Base-by-base conservation (phyloP, 2,888 invertebrate species). In the Hydraecia micacea region DNA sequence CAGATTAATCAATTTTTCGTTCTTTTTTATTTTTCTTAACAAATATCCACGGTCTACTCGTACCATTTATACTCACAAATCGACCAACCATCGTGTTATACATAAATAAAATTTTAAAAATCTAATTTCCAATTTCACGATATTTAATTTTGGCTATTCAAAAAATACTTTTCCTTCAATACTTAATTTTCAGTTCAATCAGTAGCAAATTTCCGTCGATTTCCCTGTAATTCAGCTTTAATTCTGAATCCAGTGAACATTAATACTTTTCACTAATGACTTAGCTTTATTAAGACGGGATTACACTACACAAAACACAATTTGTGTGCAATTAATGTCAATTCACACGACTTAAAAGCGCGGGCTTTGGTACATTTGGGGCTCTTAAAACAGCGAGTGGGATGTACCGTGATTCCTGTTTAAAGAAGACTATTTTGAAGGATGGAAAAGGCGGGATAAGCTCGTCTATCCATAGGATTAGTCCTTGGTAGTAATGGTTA, bases 291-390 rank as follows among this genome's bases (percentile, higher is more conserved):
- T 82, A 88, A 85, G 69, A 74, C 84, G 46, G 69, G 87, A 86
- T 88, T 88, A 88, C 85, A 88, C 87, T 74, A 88, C 87, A 89
- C 87, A 87, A 86, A 89, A 89, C 86, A 89, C 84, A 85, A 89
- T 86, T 86, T 89, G 86, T 88, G 77, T 89, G 90, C 89, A 90
- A 90, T 90, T 90, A 90, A 89, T 79, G 90, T 86, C 90, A 86
- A 90, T 90, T 90, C 90, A 90, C 85, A 84, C 82, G 86, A 80
- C 68, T 81, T 90, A 86, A 88, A 89, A 86, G 89, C 80, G 75
- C 81, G 74, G 60, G 83, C 86, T 84, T 84, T 80, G 73, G 68
- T 73, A 63, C 65, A 78, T 62, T 75, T 83, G 80, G 73, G 70
- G 82, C 83, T 32, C 46, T 25, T 11, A 83, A 75, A 69, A n/a